These are phyloP conservation scores for Symphodus melops DNA, from an alignment of 2,113 vertebrate species.

Conservation along the genomic window DNA sequence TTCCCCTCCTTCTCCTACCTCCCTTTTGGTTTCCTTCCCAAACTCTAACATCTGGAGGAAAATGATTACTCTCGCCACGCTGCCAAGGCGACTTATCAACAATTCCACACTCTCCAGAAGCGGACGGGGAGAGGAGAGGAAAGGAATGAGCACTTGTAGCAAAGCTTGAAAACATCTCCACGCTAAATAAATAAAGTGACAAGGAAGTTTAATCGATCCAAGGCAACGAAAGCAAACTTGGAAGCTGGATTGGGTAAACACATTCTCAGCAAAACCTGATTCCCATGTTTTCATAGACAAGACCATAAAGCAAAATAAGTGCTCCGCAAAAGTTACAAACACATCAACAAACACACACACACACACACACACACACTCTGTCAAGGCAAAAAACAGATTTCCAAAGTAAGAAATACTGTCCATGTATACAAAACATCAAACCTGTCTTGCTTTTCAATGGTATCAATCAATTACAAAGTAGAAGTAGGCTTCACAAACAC, in stretches of 20 bases:
- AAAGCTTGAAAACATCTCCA: constrained; percentile 53
- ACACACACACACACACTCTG: neutral
- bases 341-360: neutral
- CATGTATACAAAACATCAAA: neutral
- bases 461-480: neutral
- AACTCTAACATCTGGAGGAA: constrained; percentile 80
- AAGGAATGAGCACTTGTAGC: constrained; percentile 52
- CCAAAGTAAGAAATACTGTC: neutral
- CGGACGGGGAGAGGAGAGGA: constrained; percentile 35
- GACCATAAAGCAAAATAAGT: constrained; percentile 21
- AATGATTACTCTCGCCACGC: constrained; percentile 75
- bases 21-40: constrained; percentile 65
- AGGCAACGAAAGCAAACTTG: constrained; percentile 49
- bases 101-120: constrained; percentile 70
- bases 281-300: constrained; percentile 24
- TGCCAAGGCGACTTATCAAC: constrained; percentile 80
- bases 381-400: neutral
- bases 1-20: constrained; percentile 50
- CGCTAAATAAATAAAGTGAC: constrained; percentile 63
- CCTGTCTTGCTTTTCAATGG: neutral
- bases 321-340: constrained; percentile 7
- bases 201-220: constrained; percentile 51
- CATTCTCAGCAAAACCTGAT: constrained; percentile 30
- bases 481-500: neutral
- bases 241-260: constrained; percentile 33